Percentiles rank a stretch among this genome's conserved stretches.
These are phyloP conservation scores for Heliconius ethilla DNA, from an alignment of 2,888 invertebrate species.

Conservation along the genomic window DNA sequence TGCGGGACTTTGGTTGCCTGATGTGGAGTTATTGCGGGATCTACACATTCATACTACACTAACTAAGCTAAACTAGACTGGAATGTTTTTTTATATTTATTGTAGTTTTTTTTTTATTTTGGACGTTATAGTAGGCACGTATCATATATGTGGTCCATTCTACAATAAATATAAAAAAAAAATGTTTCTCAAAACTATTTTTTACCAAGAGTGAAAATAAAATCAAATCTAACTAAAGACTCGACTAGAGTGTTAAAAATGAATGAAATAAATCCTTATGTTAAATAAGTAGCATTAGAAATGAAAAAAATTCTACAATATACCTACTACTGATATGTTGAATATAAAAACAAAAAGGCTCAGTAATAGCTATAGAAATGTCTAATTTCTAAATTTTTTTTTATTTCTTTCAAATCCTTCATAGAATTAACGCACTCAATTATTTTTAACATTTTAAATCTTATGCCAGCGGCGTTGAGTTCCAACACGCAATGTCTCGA, in stretches of 20 bases:
- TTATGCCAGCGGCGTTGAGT: too few relatives aligned
- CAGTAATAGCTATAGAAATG: too few relatives aligned
- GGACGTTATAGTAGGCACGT: neutral
- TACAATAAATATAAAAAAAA: neutral
- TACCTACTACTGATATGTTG: neutral
- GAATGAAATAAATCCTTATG: neutral
- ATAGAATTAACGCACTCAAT: too few relatives aligned
- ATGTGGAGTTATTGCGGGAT: conserved; percentile 83
- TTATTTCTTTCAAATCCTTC: too few relatives aligned
- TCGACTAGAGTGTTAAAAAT: neutral
- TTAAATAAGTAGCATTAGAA: neutral
- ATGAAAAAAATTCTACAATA: neutral
- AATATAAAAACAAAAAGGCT: too few relatives aligned
- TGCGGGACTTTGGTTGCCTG: conserved; percentile 83
- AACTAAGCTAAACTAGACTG: conserved; percentile 21
- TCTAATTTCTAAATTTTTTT: too few relatives aligned
- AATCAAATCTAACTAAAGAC: neutral
- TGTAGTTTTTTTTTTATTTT: neutral
- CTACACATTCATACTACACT: conserved; percentile 59
- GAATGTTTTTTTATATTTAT: neutral
- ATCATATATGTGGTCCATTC: neutral
- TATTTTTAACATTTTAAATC: too few relatives aligned
- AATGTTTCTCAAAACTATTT: neutral
- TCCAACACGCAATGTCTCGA: too few relatives aligned
- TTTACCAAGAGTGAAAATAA: neutral